phyloP scores from a whole-genome alignment of 2,888 invertebrate species.

The Aspidiotus destructor region DNA sequence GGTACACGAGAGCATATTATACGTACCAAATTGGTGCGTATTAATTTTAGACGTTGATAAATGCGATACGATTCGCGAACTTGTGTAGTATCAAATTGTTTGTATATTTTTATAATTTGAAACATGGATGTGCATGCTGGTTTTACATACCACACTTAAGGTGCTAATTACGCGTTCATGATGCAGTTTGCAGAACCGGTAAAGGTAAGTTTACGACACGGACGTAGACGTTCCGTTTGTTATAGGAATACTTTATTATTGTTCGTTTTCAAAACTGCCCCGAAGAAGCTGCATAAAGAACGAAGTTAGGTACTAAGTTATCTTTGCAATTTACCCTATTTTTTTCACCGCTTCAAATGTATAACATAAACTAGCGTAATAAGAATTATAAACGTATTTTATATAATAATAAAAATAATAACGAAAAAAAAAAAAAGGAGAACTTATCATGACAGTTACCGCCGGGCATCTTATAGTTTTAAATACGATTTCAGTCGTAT shows the following conservation, averaged over 20 bases:
- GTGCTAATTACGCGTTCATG: constrained; percentile 9
- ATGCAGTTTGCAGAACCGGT: constrained; percentile 19
- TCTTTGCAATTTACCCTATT: constrained; percentile 24
- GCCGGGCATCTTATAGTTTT: constrained; percentile 26
- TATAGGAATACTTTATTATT: constrained; percentile 16
- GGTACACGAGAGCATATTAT: too few relatives aligned
- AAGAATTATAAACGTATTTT: neutral
- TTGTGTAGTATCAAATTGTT: neutral
- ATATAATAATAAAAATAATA: constrained; percentile 5
- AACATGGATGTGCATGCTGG: neutral
- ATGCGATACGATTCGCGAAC: neutral
- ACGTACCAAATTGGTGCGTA: neutral
- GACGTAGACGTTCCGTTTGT: constrained; percentile 5
- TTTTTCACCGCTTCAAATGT: constrained; percentile 6
- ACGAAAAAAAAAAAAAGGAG: constrained; percentile 22
- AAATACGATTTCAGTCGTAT: constrained; percentile 25
- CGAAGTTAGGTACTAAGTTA: neutral
- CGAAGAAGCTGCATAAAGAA: constrained; percentile 16
- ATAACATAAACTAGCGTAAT: too few relatives aligned
- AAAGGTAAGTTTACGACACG: constrained; percentile 13
- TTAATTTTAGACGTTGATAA: constrained; percentile 4
- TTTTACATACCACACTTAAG: constrained; percentile 3
- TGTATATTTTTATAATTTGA: neutral
- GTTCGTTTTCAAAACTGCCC: constrained; percentile 23
- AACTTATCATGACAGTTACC: constrained; percentile 26